phyloP scores from a whole-genome alignment of 2,113 vertebrate genomes.

The Puma concolor region DNA sequence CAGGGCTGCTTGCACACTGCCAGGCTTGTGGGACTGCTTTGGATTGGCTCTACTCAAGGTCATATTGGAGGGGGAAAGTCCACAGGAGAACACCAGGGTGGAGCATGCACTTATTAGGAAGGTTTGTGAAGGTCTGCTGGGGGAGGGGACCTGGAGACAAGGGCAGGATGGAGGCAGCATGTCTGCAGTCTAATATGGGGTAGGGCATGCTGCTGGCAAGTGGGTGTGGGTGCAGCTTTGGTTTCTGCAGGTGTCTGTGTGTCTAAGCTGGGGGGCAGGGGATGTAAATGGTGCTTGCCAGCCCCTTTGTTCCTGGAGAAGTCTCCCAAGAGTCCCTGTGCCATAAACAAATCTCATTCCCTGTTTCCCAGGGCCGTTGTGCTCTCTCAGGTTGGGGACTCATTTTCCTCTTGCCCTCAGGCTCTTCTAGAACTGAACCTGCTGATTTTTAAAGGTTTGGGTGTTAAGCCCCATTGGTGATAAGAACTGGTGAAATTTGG shows the following conservation, averaged over 20 bases:
- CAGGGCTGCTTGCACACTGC: not conserved
- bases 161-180: not conserved
- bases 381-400: not conserved
- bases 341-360: not conserved
- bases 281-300: not conserved
- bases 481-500: not conserved
- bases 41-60: not conserved
- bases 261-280: not conserved
- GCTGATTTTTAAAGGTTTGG: not conserved
- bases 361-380: not conserved
- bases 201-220: not conserved
- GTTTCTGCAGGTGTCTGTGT: not conserved
- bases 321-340: not conserved
- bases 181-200: not conserved
- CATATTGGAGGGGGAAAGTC: not conserved
- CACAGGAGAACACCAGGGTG: not conserved
- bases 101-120: not conserved
- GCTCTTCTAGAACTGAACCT: not conserved
- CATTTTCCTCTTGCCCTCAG: not conserved
- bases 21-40: not conserved
- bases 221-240: not conserved
- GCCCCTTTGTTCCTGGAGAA: not conserved
- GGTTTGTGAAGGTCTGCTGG: not conserved
- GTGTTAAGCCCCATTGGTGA: not conserved
- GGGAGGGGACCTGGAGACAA: not conserved